Evolutionary conservation across 2,888 invertebrate genomes (phyloP).

Genomic region (Helicoverpa assulta): DNA sequence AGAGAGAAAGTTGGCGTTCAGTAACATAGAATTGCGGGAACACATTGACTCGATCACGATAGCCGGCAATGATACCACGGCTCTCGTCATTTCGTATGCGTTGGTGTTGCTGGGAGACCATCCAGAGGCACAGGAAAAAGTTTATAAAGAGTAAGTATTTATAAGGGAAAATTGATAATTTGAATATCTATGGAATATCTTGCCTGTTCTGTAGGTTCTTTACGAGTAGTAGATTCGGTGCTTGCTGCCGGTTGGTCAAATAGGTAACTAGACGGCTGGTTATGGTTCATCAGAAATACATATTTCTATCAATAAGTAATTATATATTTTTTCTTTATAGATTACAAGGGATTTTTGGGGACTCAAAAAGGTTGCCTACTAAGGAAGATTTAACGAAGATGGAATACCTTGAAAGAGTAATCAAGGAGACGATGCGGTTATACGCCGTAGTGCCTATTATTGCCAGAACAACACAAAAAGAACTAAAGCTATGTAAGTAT

Average conservation of each 20-base stretch:
- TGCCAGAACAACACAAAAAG: constrained; percentile 82
- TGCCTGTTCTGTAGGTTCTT: too few relatives aligned
- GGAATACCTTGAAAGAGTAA: constrained; percentile 89
- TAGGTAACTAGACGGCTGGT: too few relatives aligned
- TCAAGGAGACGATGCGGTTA: constrained; percentile 90
- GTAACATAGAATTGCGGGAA: constrained; percentile 87
- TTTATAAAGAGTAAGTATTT: constrained; percentile 75
- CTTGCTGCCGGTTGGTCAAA: too few relatives aligned
- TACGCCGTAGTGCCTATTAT: constrained; percentile 89
- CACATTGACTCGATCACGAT: constrained; percentile 91
- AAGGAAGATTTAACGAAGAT: constrained; percentile 87
- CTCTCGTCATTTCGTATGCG: constrained; percentile 80
- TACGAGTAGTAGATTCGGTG: too few relatives aligned
- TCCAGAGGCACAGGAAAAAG: constrained; percentile 70
- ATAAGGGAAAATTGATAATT: too few relatives aligned
- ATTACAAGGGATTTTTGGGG: constrained; percentile 83
- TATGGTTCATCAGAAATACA: too few relatives aligned
- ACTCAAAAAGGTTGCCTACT: constrained; percentile 79
- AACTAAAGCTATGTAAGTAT: constrained; percentile 86
- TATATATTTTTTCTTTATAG: constrained; percentile 70
- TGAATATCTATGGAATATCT: too few relatives aligned
- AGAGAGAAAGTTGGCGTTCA: constrained; percentile 79
- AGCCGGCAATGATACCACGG: constrained; percentile 88
- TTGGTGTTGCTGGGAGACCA: constrained; percentile 79
- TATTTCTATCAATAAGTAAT: neutral